Evolutionary conservation across 2,888 invertebrate species (phyloP), one percentile per base, ranked within the genome.

Genomic region (Acrocera orbiculus): DNA sequence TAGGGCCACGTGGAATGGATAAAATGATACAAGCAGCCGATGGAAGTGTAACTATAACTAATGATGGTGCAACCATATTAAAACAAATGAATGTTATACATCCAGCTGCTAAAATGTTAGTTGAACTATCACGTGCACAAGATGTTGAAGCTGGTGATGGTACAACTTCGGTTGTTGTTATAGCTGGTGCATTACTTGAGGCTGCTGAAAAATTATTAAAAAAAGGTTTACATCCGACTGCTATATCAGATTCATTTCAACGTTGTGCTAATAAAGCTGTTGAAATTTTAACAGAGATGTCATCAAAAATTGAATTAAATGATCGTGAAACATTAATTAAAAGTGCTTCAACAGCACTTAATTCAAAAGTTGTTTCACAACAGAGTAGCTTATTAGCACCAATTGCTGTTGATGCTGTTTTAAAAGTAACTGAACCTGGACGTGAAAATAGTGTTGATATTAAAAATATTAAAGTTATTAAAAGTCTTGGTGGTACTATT

Each of bases 141-240:
- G 98, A 99, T 61, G 77, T 95, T 48, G 96, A 96, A 63, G 98
- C 98, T 47, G 98, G 98, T 29, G 98, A 99, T 66, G 98, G 98
- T 37, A 99, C 98, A 15, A 99, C 98, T 8, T 87, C 93, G 15
- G 98, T 98, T 34, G 96, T 96, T 8, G 86, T 99, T 5, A 76
- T 98, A 50, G 96, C 95, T 45, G 98, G 98, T 31, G 87, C 93
- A 42, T 61, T 99, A 31, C 64, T 99, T 34, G 93, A 96, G 61
- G 89, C 93, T 32, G 82, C 90, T 32, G 83, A 92, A 54, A 87
- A 89, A 52, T 67, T 99, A 10, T 62, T 98, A 17, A 72, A 75
- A 37, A 87, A 87, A 61, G 95, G 96, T 30, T 86, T 99, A 50
- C 98, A 99, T 55, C 98, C 98, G 3, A 93, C 95, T 5, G 78